Percentiles rank a stretch among this genome's conserved stretches.
Evolutionary conservation across 2,113 vertebrate species (phyloP).

Genomic region (Gracilinanus agilis): DNA sequence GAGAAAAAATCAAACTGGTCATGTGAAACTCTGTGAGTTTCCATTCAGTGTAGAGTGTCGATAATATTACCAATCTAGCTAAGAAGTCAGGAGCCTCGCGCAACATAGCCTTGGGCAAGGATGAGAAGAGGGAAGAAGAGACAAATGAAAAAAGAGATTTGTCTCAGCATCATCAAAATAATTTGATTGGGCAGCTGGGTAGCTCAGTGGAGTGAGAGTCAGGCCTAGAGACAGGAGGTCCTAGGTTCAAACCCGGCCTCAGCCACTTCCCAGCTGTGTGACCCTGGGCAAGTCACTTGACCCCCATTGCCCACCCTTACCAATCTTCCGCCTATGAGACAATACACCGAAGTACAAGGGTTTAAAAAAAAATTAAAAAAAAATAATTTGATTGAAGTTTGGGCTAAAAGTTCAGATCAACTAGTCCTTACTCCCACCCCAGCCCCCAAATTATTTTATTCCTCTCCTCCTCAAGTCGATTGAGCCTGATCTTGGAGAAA

Average conservation of each 20-base stretch:
- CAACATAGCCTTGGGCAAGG: background rate
- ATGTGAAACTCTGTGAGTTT: background rate
- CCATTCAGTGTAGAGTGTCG: background rate
- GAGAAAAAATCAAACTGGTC: background rate
- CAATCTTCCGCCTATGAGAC: no score
- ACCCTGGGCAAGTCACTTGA: no score
- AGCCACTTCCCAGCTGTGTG: no score
- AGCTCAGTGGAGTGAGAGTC: no score
- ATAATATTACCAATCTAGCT: background rate
- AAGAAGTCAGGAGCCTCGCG: background rate
- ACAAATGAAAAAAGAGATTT: slow-evolving; percentile 33
- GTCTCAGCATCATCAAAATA: background rate
- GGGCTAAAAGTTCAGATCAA: background rate
- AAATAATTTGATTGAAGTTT: slow-evolving; percentile 1
- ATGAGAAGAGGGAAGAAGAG: background rate
- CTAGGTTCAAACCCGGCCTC: no score
- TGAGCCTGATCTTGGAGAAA: background rate
- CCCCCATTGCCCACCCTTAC: no score
- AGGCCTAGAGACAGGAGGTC: no score
- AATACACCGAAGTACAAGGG: no score
- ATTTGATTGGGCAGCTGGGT: no score
- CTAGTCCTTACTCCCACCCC: background rate
- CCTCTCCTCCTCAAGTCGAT: background rate
- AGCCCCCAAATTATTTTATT: background rate
- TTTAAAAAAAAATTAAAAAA: no score